Percentiles rank a stretch among this genome's conserved stretches.
Conservation (phyloP, 2,113 vertebrate genomes). For the Lutjanus erythropterus region DNA sequence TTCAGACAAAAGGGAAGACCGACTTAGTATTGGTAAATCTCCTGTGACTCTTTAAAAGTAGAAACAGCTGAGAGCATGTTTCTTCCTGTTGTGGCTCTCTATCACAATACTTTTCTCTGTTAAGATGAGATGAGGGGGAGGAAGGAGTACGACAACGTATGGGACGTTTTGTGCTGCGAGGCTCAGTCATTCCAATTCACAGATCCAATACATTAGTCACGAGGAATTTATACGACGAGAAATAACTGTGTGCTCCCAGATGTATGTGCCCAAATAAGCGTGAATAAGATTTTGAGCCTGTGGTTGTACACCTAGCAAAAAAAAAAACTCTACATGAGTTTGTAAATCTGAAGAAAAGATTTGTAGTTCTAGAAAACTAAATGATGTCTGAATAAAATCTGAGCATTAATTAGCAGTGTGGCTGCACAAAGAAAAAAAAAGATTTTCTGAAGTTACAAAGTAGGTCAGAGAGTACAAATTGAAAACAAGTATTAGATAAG, state of each 20-base stretch:
- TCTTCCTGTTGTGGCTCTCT: conserved; percentile 14
- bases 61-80: conserved; percentile 27
- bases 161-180: background rate
- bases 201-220: background rate
- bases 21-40: background rate
- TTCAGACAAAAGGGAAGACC: background rate
- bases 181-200: background rate
- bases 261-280: background rate
- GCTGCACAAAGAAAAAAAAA: background rate
- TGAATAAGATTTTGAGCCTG: background rate
- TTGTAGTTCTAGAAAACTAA: background rate
- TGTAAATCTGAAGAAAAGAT: background rate
- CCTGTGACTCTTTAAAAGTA: conserved; percentile 26
- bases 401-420: too few relatives aligned
- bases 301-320: too few relatives aligned
- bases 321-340: too few relatives aligned
- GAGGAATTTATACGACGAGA: background rate
- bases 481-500: background rate
- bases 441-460: background rate
- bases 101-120: conserved; percentile 42
- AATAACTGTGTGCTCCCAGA: too few relatives aligned
- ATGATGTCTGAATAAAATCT: background rate
- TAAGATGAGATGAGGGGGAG: conserved; percentile 29
- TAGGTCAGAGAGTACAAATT: background rate
- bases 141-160: background rate